These are phyloP conservation scores for Orchesella cincta DNA, from an alignment of 1,140 invertebrate genomes.

Conservation along the genomic window DNA sequence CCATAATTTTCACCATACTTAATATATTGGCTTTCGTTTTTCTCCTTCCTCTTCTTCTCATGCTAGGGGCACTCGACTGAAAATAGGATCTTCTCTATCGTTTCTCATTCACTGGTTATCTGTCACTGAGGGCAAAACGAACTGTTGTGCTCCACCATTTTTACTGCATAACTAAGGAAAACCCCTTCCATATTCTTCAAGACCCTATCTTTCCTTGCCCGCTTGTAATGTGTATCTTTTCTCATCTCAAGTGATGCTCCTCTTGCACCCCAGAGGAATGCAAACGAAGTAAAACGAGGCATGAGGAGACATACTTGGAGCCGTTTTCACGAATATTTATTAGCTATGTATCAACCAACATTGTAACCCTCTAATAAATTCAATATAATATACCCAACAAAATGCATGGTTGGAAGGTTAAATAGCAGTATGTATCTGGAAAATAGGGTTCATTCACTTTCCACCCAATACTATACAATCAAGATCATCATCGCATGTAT, in stretches of 20 bases:
- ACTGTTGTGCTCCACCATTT: neutral
- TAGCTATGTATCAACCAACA: too few species aligned
- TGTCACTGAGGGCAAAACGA: conserved; percentile 6
- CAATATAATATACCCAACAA: too few species aligned
- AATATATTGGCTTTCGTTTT: neutral
- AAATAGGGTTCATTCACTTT: too few species aligned
- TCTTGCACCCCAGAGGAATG: neutral
- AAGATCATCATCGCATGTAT: too few species aligned
- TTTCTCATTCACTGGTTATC: neutral
- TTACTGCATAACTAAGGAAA: neutral
- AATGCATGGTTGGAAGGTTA: too few species aligned
- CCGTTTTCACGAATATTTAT: too few species aligned
- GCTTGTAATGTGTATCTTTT: neutral
- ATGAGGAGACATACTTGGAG: too few species aligned
- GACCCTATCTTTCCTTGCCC: neutral
- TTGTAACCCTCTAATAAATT: too few species aligned
- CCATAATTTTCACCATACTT: conserved; percentile 4
- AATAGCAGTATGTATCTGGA: too few species aligned
- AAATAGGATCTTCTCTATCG: conserved; percentile 18
- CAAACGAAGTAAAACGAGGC: neutral
- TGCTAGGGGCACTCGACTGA: neutral
- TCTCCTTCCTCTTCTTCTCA: neutral
- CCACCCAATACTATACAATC: too few species aligned
- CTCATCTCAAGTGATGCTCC: neutral
- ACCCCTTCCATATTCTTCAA: neutral